Evolutionary conservation across 2,113 vertebrate species (phyloP).

Genomic region (Cynocephalus volans): DNA sequence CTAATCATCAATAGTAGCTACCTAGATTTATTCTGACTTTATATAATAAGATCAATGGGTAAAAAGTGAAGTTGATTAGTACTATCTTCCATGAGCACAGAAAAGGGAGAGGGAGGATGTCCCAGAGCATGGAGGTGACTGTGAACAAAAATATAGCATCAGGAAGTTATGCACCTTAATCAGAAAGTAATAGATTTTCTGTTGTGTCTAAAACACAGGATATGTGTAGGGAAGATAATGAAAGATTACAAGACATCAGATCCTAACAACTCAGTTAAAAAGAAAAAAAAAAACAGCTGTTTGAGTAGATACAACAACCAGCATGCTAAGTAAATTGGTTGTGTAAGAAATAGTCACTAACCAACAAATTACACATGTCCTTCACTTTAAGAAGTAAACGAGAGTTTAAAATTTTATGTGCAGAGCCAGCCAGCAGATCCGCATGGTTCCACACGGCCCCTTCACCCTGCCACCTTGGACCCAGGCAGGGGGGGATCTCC

Average conservation of each 20-base stretch:
- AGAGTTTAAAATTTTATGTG: not conserved
- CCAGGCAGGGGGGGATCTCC: too few relatives aligned
- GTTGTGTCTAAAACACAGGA: too few relatives aligned
- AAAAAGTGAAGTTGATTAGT: not conserved
- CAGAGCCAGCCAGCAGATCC: too few relatives aligned
- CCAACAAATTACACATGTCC: not conserved
- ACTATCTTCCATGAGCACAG: not conserved
- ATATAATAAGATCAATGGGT: not conserved
- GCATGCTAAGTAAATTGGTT: not conserved
- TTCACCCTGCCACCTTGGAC: too few relatives aligned
- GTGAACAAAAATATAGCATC: not conserved
- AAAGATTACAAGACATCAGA: too few relatives aligned
- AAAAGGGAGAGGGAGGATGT: fast-evolving
- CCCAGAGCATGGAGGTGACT: not conserved
- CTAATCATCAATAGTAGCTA: not conserved
- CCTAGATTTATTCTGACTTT: not conserved
- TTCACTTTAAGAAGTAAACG: not conserved
- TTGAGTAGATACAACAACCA: not conserved
- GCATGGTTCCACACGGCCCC: too few relatives aligned
- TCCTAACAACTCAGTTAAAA: not conserved
- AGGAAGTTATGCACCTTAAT: not conserved
- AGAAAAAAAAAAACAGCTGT: not conserved
- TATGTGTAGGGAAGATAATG: too few relatives aligned
- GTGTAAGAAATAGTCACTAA: not conserved
- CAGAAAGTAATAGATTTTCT: not conserved